Conservation (phyloP, 2,888 invertebrate species). For the Glaucopsyche alexis region DNA sequence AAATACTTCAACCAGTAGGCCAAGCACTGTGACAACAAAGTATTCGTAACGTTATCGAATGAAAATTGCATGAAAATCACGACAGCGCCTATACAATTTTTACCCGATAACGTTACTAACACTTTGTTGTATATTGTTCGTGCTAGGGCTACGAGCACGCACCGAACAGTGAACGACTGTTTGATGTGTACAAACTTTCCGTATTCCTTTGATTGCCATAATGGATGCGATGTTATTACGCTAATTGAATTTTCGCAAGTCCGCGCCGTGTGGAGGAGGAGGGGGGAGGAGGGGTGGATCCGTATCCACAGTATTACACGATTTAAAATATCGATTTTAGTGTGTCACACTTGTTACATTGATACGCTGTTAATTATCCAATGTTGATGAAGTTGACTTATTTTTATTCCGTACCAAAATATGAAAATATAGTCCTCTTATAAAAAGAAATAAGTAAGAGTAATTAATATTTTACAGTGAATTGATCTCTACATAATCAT, state of each 20-base stretch:
- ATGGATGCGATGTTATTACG: conserved; percentile 74
- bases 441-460: too few species aligned
- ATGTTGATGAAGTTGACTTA: too few species aligned
- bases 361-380: background rate
- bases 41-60: too few species aligned
- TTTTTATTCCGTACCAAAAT: too few species aligned
- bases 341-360: background rate
- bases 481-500: too few species aligned
- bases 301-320: conserved; percentile 43
- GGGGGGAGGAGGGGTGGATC: conserved; percentile 44
- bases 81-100: too few species aligned
- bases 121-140: too few species aligned
- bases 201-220: conserved; percentile 75
- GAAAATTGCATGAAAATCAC: too few species aligned
- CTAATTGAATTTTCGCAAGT: conserved; percentile 73
- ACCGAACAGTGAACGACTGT: conserved; percentile 72
- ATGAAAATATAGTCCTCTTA: too few species aligned
- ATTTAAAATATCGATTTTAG: conserved; percentile 40
- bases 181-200: conserved; percentile 74
- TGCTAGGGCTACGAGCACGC: conserved; percentile 44
- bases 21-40: too few species aligned
- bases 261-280: conserved; percentile 45
- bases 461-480: too few species aligned
- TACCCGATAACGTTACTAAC: too few species aligned
- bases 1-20: conserved; percentile 48